Evolutionary conservation across 2,113 vertebrate species (phyloP).

Genomic region (Reinhardtius hippoglossoides): DNA sequence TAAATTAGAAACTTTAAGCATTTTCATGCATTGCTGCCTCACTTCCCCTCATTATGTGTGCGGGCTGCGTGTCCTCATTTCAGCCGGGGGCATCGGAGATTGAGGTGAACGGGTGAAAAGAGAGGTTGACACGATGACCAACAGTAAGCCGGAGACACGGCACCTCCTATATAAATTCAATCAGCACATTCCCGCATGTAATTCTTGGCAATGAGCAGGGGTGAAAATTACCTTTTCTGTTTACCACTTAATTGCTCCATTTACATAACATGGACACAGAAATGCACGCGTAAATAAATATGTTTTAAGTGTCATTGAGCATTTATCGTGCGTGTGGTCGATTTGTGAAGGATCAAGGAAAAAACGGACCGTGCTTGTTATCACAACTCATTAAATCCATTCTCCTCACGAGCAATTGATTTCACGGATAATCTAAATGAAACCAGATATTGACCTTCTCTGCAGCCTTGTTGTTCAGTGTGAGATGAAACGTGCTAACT

Average conservation of each 20-base stretch:
- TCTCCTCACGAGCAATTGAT: conserved; percentile 50
- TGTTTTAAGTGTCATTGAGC: conserved; percentile 20
- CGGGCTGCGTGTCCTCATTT: conserved; percentile 17
- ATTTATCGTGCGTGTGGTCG: conserved; percentile 18
- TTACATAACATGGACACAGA: conserved; percentile 13
- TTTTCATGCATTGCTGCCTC: conserved; percentile 44
- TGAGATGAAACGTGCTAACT: conserved; percentile 15
- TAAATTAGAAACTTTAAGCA: conserved; percentile 42
- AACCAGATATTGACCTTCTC: conserved; percentile 47
- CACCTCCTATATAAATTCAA: conserved; percentile 4
- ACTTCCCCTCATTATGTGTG: conserved; percentile 36
- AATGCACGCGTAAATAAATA: neutral
- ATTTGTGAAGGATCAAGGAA: conserved; percentile 27
- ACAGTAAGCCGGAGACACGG: neutral
- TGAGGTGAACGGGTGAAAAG: conserved; percentile 21
- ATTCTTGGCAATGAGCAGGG: conserved; percentile 8
- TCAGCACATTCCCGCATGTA: conserved; percentile 9
- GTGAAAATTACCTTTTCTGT: conserved; percentile 10
- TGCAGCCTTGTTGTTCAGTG: neutral
- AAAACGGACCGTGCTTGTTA: conserved; percentile 37
- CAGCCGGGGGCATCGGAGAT: neutral
- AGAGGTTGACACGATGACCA: conserved; percentile 6
- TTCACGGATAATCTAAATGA: conserved; percentile 46
- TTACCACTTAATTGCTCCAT: conserved; percentile 16
- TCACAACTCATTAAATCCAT: conserved; percentile 55